These are phyloP conservation scores for Girardia tigrina DNA, from an alignment of 2,888 invertebrate genomes.

Conservation along the genomic window DNA sequence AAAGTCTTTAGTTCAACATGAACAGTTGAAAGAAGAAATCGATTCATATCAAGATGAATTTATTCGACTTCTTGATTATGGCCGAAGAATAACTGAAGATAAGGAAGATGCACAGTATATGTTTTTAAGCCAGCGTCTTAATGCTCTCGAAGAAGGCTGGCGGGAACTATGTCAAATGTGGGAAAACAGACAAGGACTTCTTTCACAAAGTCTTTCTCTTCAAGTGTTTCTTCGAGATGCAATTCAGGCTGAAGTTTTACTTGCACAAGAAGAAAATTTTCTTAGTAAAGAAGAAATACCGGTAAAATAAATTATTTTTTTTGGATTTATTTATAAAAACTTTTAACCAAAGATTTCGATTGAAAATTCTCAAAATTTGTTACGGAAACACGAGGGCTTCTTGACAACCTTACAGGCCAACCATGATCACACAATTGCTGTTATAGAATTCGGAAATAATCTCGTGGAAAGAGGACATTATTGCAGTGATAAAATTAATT, in stretches of 20 bases:
- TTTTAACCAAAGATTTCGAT: conserved; percentile 57
- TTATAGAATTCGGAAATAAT: conserved; percentile 80
- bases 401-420: conserved; percentile 98
- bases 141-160: conserved; percentile 96
- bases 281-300: conserved; percentile 90
- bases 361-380: conserved; percentile 88
- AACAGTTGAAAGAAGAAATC: conserved; percentile 94
- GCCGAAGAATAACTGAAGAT: conserved; percentile 56
- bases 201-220: conserved; percentile 76
- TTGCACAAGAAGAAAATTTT: conserved; percentile 94
- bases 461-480: conserved; percentile 82
- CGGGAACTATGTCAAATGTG: conserved; percentile 98
- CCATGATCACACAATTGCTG: conserved; percentile 93
- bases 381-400: conserved; percentile 95
- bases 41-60: conserved; percentile 97
- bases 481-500: conserved; percentile 84
- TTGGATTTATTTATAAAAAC: not conserved
- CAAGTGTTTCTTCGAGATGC: conserved; percentile 73
- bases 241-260: conserved; percentile 84
- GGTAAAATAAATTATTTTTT: conserved; percentile 50
- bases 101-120: conserved; percentile 95
- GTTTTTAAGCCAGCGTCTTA: conserved; percentile 83
- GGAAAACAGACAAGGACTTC: conserved; percentile 85
- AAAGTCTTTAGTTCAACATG: conserved; percentile 85
- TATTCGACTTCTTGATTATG: conserved; percentile 97